Base-by-base conservation (phyloP, 2,888 invertebrate genomes). In the Theretra japonica region DNA sequence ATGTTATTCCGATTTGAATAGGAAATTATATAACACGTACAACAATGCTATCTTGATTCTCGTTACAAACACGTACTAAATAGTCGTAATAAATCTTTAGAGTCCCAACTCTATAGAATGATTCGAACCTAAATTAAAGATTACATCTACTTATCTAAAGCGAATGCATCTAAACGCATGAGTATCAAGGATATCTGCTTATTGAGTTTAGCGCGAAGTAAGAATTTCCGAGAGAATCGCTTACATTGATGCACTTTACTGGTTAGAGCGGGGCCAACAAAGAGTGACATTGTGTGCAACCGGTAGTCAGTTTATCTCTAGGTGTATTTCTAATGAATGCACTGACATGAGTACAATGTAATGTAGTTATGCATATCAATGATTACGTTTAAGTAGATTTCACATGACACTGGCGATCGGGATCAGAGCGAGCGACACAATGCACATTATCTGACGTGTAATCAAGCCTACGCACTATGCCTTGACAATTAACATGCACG, bases 291-390 rank as follows among this genome's bases (percentile, higher is more conserved):
- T 92, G 88, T 93, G 75, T 75, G 71, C 77, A 79, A 87, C 90
- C 92, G 91, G 90, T 82, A 89, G 88, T 87, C 73, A 79, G 80
- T 87, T 92, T 93, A 93, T 92, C 91, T 87, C 76, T 80, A 80
- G 75, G 79, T 83, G 80, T 83, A 84, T 84, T 91, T 90, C 89
- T 90, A 87, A 88, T 88, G 86, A 92, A 90, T 86, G 85, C 86
- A 86, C 80, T 79, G 78, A 79, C 79, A 77, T 76, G 74, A 75
- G 75, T 76, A 83, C 85, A 89, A 84, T 88, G 88, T 88, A 86
- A 80, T 83, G 77, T 76, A 79, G 75, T 82, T 77, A 80, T 84
- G 76, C 79, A 83, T 82, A 77, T 81, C 79, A 77, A 79, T 77
- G 78, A 79, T 68, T 76, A 76, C 70, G 56, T 69, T 33, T n/a